A percentile compares a stretch with the other conserved stretches of the same genome.
These are phyloP conservation scores for Apodemia hepburni DNA, from an alignment of 2,888 invertebrate genomes.

Conservation along the genomic window DNA sequence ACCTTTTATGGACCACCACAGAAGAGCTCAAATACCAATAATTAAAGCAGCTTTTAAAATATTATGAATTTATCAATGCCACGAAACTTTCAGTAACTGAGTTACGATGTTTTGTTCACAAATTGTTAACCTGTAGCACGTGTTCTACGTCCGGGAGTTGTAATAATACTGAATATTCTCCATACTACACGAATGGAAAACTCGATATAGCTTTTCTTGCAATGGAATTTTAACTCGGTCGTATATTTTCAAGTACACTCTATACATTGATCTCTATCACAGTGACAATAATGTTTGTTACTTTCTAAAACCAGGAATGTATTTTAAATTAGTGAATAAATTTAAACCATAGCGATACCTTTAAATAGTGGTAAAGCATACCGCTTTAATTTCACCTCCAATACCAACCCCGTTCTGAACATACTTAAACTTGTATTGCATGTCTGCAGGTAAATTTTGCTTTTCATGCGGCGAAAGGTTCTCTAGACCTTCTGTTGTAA, in stretches of 20 bases:
- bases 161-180: slow-evolving; percentile 33
- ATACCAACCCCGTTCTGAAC: slow-evolving; percentile 36
- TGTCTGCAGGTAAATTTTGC: slow-evolving; percentile 57
- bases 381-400: slow-evolving; percentile 33
- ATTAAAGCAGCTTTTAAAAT: neutral
- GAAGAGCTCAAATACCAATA: neutral
- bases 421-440: slow-evolving; percentile 59
- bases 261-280: slow-evolving; percentile 39
- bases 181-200: slow-evolving; percentile 25
- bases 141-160: slow-evolving; percentile 23
- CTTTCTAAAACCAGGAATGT: slow-evolving; percentile 34
- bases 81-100: slow-evolving; percentile 31
- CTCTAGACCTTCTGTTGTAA: slow-evolving; percentile 29
- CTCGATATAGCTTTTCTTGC: slow-evolving; percentile 31
- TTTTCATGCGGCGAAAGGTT: slow-evolving; percentile 56
- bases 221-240: slow-evolving; percentile 17
- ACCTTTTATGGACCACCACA: neutral
- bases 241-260: slow-evolving; percentile 14
- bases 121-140: slow-evolving; percentile 20
- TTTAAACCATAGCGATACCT: slow-evolving; percentile 10
- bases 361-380: slow-evolving; percentile 26
- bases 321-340: slow-evolving; percentile 16
- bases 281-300: no score
- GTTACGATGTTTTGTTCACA: slow-evolving; percentile 27
- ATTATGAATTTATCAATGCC: slow-evolving; percentile 18